phyloP scores from a whole-genome alignment of 2,888 invertebrate species.

The Hoplodrina ambigua region DNA sequence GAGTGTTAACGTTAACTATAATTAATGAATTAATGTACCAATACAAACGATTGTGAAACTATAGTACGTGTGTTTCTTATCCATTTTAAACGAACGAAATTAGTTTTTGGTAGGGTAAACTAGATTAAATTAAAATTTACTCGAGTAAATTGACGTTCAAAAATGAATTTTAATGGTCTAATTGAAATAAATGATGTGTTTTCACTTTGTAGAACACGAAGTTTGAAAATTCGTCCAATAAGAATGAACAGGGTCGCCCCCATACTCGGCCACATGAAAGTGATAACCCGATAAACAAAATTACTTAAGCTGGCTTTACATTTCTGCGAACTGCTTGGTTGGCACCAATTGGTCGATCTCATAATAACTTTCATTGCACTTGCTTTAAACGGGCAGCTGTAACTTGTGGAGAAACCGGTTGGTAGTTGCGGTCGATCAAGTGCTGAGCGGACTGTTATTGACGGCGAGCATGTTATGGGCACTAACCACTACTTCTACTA shows the following conservation, averaged over 20 bases:
- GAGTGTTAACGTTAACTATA: no score
- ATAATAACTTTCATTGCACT: constrained; percentile 68
- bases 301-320: constrained; percentile 46
- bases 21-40: no score
- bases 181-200: no score
- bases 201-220: no score
- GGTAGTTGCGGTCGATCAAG: constrained; percentile 41
- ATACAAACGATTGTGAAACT: no score
- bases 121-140: no score
- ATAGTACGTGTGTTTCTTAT: no score
- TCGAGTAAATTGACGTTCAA: no score
- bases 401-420: constrained; percentile 54
- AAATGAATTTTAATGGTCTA: no score
- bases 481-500: neutral
- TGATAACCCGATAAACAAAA: neutral
- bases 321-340: constrained; percentile 39
- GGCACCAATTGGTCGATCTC: constrained; percentile 53
- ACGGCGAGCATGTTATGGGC: constrained; percentile 30
- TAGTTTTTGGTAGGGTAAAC: no score
- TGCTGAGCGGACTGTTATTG: constrained; percentile 15
- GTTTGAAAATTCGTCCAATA: neutral
- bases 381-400: constrained; percentile 52
- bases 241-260: neutral
- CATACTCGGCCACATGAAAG: constrained; percentile 15
- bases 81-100: no score